These are phyloP conservation scores for Manis crassicaudata DNA, from an alignment of 2,797 vertebrate genomes.

Conservation along the genomic window DNA sequence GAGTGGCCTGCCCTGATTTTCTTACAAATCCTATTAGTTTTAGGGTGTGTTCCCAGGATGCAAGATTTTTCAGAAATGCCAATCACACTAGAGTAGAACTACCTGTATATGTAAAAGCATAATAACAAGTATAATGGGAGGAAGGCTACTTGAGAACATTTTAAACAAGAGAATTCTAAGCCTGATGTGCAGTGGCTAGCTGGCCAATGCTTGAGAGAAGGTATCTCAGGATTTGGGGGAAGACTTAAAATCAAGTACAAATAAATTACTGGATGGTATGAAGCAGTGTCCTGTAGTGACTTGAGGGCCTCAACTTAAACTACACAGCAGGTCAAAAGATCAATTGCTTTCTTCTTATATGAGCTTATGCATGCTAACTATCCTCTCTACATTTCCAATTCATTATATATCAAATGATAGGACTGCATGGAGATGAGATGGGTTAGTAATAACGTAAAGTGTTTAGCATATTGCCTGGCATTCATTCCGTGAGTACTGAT, in stretches of 20 bases:
- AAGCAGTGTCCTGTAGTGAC: neutral
- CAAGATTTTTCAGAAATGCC: constrained; percentile 17
- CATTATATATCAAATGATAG: neutral
- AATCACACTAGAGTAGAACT: neutral
- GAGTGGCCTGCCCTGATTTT: neutral
- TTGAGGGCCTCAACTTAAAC: neutral
- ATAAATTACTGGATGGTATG: neutral
- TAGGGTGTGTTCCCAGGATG: neutral
- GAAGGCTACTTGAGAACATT: neutral
- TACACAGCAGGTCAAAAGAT: neutral
- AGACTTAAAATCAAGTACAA: neutral
- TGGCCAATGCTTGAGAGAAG: neutral
- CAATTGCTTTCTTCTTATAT: neutral
- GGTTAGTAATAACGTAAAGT: neutral
- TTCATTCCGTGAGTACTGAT: neutral
- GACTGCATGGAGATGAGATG: neutral
- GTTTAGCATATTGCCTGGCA: neutral
- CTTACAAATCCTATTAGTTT: neutral
- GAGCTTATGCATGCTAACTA: neutral
- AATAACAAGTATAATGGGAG: neutral
- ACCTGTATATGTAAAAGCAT: neutral
- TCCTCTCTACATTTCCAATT: neutral
- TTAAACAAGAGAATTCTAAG: neutral
- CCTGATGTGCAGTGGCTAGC: neutral
- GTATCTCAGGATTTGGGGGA: neutral